Conservation (phyloP, 92 coral and sea anemone species). For the Porites rus region DNA sequence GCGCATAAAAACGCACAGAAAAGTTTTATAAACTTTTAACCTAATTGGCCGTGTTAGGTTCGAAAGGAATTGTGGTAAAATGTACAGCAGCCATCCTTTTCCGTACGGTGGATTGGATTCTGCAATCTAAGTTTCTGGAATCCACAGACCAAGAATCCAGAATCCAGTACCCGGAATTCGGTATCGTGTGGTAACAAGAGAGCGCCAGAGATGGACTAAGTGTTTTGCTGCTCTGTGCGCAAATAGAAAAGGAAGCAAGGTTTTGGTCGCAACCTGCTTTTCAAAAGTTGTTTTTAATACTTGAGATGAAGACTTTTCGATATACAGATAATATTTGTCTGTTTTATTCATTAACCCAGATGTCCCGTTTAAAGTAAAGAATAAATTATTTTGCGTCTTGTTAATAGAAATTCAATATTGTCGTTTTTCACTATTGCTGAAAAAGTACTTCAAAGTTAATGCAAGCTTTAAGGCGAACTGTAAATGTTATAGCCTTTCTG, state of each 20-base stretch:
- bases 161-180: no score
- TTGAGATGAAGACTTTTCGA: neutral
- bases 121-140: no score
- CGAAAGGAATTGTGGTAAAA: no score
- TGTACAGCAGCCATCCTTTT: no score
- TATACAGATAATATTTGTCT: neutral
- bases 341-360: conserved; percentile 5
- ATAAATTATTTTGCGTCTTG: conserved; percentile 3
- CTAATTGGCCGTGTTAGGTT: no score
- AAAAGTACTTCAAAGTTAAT: neutral
- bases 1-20: no score
- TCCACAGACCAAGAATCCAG: no score
- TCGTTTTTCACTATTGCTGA: conserved; percentile 3
- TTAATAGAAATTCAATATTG: neutral
- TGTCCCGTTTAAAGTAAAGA: neutral
- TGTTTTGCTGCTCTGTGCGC: neutral
- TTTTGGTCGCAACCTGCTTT: conserved; percentile 1
- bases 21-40: no score
- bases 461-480: neutral
- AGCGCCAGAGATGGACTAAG: neutral
- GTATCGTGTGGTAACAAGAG: neutral
- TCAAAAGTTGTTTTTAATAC: neutral
- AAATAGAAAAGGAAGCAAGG: neutral
- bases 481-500: neutral
- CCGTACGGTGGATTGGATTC: no score